Base-by-base conservation (phyloP, 1,140 invertebrate genomes). In the Neotoxoptera formosana region DNA sequence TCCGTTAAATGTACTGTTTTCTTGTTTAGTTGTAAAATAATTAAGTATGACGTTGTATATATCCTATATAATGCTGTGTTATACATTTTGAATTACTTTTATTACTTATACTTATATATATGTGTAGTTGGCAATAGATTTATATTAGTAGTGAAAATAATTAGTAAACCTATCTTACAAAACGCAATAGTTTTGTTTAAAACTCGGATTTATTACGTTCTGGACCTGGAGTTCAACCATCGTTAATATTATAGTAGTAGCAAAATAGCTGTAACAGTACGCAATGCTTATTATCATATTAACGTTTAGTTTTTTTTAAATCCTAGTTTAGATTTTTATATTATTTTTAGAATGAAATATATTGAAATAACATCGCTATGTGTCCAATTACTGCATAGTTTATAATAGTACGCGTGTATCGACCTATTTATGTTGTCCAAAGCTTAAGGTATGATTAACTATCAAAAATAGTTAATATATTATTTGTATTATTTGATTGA, bases 81-180 rank as follows among this genome's bases (percentile, higher is more conserved):
- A n/a, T 76, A 76, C n/a, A 76, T 76, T 76, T n/a, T 76, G 30
- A n/a, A 76, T 76, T n/a, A 76, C 1, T n/a, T 76, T n/a, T 67
- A 7, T 67, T 67, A 67, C 60, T 76, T 76, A 76, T n/a, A 67
- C 51, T 67, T n/a, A n/a, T n/a, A 4, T n/a, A 67, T 76, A 76
- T n/a, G 17, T 14, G 60, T 76, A 76, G 60, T 17, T n/a, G 60
- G n/a, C 6, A 17, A 76, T 76, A 14, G 14, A 76, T n/a, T 17
- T 76, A 76, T 76, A 76, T 76, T 76, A 76, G 30, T 76, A 76
- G 30, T 76, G n/a, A 76, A 76, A 76, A n/a, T 76, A 76, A 76
- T 76, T 76, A 76, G 60, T n/a, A 76, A n/a, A n/a, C 14, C 14
- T 76, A n/a, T 76, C 17, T 34, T 76, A 17, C 60, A n/a, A 76